Conservation (phyloP, 2,113 vertebrate genomes). For the Chloropsis hardwickii region DNA sequence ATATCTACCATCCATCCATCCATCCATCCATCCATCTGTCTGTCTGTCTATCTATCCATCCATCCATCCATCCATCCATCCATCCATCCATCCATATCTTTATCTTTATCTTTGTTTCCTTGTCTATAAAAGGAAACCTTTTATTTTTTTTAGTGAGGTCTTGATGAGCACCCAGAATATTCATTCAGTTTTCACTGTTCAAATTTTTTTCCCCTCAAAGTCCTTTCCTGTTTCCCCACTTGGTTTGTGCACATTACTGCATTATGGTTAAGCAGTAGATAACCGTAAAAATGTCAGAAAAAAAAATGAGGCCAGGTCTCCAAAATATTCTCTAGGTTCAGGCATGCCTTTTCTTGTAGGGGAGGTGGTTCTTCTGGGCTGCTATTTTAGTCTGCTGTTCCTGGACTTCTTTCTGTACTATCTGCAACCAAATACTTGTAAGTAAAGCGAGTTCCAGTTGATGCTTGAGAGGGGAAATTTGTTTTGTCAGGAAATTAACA, state of each 20-base stretch:
- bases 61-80: fast-evolving
- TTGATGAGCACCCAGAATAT: not conserved
- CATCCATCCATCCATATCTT: fast-evolving
- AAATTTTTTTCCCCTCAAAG: not conserved
- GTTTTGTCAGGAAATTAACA: not conserved
- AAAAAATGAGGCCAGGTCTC: not conserved
- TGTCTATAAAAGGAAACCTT: not conserved
- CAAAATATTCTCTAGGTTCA: not conserved
- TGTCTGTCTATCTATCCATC: fast-evolving
- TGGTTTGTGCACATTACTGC: not conserved
- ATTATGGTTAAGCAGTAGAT: not conserved
- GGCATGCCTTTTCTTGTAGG: not conserved
- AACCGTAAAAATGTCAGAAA: not conserved
- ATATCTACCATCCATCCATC: not conserved
- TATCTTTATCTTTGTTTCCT: not conserved
- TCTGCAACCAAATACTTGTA: not conserved
- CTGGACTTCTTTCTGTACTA: not conserved
- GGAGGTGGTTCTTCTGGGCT: not conserved
- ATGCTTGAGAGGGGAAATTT: not conserved
- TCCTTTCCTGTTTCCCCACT: not conserved
- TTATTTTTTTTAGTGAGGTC: not conserved
- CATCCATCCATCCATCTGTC: no score
- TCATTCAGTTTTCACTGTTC: not conserved
- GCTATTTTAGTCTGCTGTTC: not conserved
- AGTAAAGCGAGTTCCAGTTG: not conserved